Conservation (phyloP, 1,140 invertebrate genomes). For the Micrasema longulum region DNA sequence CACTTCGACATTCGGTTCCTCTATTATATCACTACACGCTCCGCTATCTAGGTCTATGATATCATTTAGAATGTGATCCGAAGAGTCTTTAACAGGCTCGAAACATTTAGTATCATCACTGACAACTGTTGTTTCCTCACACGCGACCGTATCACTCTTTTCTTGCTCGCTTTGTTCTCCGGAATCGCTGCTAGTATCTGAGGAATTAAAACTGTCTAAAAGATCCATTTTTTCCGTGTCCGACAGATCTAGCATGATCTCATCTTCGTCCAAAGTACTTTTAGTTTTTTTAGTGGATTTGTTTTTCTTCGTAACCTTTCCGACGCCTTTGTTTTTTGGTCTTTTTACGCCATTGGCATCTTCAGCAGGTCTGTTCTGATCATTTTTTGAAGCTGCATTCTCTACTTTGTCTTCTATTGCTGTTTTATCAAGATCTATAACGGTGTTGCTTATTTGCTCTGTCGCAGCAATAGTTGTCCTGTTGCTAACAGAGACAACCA, state of each 20-base stretch:
- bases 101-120: too few species aligned
- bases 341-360: conserved; percentile 14
- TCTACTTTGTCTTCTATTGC: conserved; percentile 1
- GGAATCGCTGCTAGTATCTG: conserved; percentile 15
- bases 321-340: conserved; percentile 55
- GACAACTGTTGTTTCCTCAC: too few species aligned
- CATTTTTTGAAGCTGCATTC: neutral
- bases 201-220: conserved; percentile 59
- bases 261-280: conserved; percentile 61
- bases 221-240: conserved; percentile 68
- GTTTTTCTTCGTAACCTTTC: conserved; percentile 53
- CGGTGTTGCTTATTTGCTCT: neutral
- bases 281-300: too few species aligned
- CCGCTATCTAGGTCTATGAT: neutral
- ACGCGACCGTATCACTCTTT: too few species aligned
- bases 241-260: conserved; percentile 64
- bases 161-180: too few species aligned
- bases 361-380: neutral
- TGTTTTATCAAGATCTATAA: conserved; percentile 9
- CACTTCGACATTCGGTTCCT: neutral
- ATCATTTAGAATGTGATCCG: neutral
- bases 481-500: conserved; percentile 44
- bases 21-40: neutral
- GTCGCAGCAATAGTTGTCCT: neutral
- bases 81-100: too few species aligned